Evolutionary conservation across 2,113 vertebrate genomes (phyloP).

Genomic region (Anas platyrhynchos): DNA sequence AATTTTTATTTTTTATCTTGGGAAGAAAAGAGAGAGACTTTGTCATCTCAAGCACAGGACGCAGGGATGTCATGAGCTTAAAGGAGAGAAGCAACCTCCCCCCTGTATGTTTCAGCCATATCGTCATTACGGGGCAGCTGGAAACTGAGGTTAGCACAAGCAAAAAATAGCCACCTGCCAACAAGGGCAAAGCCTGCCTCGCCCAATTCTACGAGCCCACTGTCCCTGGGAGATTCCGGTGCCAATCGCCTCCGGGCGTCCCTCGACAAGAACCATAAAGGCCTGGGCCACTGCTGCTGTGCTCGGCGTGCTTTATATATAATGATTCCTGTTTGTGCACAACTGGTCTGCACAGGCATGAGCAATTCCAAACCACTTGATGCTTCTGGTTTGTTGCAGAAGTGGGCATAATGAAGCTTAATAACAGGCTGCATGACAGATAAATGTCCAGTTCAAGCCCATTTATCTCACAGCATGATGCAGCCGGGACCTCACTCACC

Average conservation of each 20-base stretch:
- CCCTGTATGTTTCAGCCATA: not conserved
- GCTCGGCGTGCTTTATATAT: not conserved
- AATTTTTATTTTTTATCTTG: not conserved
- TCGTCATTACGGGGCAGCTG: fast-evolving
- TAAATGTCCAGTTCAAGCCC: not conserved
- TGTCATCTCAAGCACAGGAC: not conserved
- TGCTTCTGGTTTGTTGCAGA: not conserved
- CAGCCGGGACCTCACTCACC: not conserved
- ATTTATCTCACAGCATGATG: not conserved
- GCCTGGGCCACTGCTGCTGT: too few relatives aligned
- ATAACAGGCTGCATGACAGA: not conserved
- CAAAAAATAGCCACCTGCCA: not conserved
- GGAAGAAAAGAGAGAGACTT: not conserved
- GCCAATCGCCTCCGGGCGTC: not conserved
- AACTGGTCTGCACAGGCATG: not conserved
- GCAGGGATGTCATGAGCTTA: not conserved
- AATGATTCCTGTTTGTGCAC: not conserved
- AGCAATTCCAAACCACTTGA: not conserved
- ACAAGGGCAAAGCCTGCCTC: not conserved
- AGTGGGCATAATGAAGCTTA: not conserved
- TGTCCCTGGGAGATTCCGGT: too few relatives aligned
- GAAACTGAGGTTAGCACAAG: not conserved
- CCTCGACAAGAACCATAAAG: too few relatives aligned
- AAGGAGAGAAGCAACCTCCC: not conserved
- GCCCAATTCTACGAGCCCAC: too few relatives aligned